Conservation (phyloP, 92 coral and sea anemone species). For the Parazoanthus swiftii region DNA sequence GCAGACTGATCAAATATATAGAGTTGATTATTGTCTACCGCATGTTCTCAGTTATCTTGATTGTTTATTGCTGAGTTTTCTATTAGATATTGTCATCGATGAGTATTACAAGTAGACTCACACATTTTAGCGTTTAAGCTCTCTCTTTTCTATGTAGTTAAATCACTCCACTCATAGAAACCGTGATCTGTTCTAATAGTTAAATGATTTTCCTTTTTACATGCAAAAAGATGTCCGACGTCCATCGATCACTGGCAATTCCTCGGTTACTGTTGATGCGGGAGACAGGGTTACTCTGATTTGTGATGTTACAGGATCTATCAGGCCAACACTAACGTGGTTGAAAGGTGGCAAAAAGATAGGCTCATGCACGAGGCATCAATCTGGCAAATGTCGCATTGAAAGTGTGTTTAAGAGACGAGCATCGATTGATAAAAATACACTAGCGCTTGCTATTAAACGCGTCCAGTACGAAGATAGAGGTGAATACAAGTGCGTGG, state of each 20-base stretch:
- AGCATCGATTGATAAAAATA: conserved; percentile 27
- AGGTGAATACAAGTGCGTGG: conserved; percentile 47
- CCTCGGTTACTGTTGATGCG: conserved; percentile 24
- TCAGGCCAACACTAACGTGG: conserved; percentile 63
- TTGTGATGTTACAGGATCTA: conserved; percentile 66
- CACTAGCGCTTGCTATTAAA: conserved; percentile 38
- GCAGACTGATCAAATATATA: too few relatives aligned
- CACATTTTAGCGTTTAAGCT: too few relatives aligned
- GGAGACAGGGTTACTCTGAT: conserved; percentile 19
- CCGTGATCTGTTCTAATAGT: neutral
- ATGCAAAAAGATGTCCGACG: neutral
- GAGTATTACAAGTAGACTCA: neutral
- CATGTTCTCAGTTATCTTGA: neutral
- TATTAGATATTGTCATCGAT: neutral
- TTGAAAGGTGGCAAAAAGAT: conserved; percentile 28
- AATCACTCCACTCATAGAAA: neutral
- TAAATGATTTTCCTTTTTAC: neutral
- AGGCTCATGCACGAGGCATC: conserved; percentile 56
- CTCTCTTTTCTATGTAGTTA: too few relatives aligned
- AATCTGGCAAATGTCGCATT: conserved; percentile 31
- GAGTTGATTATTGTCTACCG: neutral
- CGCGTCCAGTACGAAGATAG: conserved; percentile 38
- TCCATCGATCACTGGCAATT: conserved; percentile 19
- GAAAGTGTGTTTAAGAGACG: conserved; percentile 12
- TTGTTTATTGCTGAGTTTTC: neutral